Base-by-base conservation (phyloP, 92 coral and sea anemone species). In the Meandrina meandrites region DNA sequence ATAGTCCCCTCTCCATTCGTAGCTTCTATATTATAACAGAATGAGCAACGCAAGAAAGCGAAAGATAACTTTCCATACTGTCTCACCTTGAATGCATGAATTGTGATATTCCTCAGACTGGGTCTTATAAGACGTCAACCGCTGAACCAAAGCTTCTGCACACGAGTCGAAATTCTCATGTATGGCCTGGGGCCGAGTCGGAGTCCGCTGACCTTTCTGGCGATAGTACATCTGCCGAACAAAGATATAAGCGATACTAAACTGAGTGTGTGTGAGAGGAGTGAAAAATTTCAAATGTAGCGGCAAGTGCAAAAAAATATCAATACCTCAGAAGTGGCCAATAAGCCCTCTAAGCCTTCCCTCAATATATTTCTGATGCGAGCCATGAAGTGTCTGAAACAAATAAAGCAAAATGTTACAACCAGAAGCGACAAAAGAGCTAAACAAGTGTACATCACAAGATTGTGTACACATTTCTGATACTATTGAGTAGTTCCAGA, bases 41-140 rank as follows among this genome's bases (percentile, higher is more conserved):
- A 60, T 14, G 3, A 12, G 68, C 30, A 60, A 60, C 1, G 68
- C 14, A 1, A 5, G 2, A 60, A 8, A 60, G 68, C 7, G 64
- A 17, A 19, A 57, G 64, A 16, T 5, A 5, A 21, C 67, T 58
- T 35, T 8, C 1, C 40, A 62, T 1, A 1, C 56, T 35, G 1
- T 16, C 81, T 79, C 53, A 97, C 98, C 99, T 90, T 95, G 99
- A 36, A 97, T 97, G 60, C 98, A 97, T 5, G 98, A 95, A 84
- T 97, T 97, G 79, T 97, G 97, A 90, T 97, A 97, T 77, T 97
- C 99, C 35, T 93, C 98, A 24, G 98, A 94, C 78, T 97, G 99
- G 19, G 97, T 92, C 89, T 86, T 97, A 88, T 97, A 97, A 8
- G 98, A 95, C 34, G 78, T 90, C 89, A 95, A 81, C 88, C 99